Percentiles rank a stretch among this genome's conserved stretches.
Conservation (phyloP, 2,888 invertebrate species). For the Xanthia icteritia region DNA sequence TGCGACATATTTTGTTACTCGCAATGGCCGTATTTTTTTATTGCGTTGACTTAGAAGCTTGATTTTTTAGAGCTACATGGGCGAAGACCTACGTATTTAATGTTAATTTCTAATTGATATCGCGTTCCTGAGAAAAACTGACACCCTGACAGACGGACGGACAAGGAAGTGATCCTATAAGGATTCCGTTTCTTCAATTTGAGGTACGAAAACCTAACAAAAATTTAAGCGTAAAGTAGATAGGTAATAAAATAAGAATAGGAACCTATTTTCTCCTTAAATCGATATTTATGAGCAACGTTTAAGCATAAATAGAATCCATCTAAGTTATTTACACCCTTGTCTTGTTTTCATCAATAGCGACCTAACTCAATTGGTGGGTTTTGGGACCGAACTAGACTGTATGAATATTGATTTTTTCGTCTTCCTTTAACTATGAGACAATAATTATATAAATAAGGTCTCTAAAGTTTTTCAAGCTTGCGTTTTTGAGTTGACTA, state of each 20-base stretch:
- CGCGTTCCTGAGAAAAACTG: too few relatives aligned
- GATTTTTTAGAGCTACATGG: too few relatives aligned
- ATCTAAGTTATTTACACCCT: conserved; percentile 48
- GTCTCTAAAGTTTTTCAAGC: neutral
- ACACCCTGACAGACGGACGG: too few relatives aligned
- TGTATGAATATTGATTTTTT: conserved; percentile 33
- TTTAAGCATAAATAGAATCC: conserved; percentile 26
- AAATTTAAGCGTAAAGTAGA: neutral
- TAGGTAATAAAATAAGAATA: neutral
- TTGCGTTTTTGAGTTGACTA: neutral
- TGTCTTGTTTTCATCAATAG: conserved; percentile 43
- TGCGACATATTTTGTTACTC: too few relatives aligned
- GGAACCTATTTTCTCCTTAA: neutral
- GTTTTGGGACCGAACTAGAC: neutral
- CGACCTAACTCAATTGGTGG: conserved; percentile 18
- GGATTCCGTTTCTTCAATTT: too few relatives aligned
- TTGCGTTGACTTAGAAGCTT: too few relatives aligned
- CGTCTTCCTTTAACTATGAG: neutral
- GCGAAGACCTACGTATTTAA: too few relatives aligned
- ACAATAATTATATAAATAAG: neutral
- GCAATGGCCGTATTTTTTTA: too few relatives aligned
- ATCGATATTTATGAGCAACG: conserved; percentile 30
- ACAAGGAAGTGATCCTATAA: too few relatives aligned
- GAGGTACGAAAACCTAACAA: neutral
- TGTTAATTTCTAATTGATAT: too few relatives aligned